Percentiles rank a stretch among this genome's conserved stretches.
Conservation (phyloP, 1,140 invertebrate genomes). For the Heliothis virescens region DNA sequence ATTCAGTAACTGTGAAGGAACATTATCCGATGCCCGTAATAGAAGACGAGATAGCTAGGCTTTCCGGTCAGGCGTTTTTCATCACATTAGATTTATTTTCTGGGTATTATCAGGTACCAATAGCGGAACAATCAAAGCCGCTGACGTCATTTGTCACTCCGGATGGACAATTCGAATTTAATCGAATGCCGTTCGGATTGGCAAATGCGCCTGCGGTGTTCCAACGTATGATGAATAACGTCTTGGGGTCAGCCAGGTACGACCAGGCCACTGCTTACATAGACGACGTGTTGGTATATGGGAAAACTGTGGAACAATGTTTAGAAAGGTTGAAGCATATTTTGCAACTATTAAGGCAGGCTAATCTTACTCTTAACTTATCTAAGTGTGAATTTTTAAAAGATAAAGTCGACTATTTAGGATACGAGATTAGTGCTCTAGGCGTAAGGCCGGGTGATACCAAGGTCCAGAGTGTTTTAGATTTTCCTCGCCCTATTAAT, state of each 20-base stretch:
- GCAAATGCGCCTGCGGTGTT: too few relatives aligned
- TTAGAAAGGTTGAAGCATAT: constrained; percentile 11
- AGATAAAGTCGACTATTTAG: too few relatives aligned
- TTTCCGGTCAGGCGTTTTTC: background rate
- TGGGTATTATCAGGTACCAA: background rate
- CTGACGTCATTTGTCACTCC: too few relatives aligned
- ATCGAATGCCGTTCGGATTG: too few relatives aligned
- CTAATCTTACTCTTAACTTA: constrained; percentile 46
- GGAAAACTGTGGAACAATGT: background rate
- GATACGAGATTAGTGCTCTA: too few relatives aligned
- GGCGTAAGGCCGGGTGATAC: background rate
- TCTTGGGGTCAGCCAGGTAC: too few relatives aligned
- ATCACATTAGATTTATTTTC: background rate
- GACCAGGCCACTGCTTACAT: background rate
- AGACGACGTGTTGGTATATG: too few relatives aligned
- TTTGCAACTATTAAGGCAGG: constrained; percentile 17
- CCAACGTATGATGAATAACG: too few relatives aligned
- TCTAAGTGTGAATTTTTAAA: constrained; percentile 44
- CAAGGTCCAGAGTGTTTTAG: constrained; percentile 2
- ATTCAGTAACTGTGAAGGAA: too few relatives aligned
- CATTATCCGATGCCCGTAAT: too few relatives aligned
- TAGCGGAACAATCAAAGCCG: background rate
- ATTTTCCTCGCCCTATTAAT: constrained; percentile 23
- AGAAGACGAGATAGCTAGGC: too few relatives aligned
- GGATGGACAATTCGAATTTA: too few relatives aligned